Base-by-base conservation (phyloP, 2,797 vertebrate species). In the Heterohyrax brucei region DNA sequence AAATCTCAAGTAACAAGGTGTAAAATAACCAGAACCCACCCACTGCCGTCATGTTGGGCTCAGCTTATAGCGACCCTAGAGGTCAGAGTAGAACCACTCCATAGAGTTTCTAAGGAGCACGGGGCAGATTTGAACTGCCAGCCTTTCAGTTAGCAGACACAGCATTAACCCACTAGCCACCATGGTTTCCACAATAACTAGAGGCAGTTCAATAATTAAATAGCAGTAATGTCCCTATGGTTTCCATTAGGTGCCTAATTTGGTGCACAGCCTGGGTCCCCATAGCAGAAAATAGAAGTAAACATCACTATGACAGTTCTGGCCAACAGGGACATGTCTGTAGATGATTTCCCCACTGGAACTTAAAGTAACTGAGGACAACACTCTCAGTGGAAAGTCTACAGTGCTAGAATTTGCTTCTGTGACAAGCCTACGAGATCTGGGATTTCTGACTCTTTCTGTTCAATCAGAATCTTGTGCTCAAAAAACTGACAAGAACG, bases 141-240 rank as follows among this genome's bases (percentile, higher is more conserved):
- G 39, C 39, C 39, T 39, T 39, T 39, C 39, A 39, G 39, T 39
- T 39, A 39, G 39, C 39, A 39, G 39, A 39, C 39, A 39, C 39
- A 39, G 39, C 39, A 39, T 39, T 39, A 39, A 39, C 39, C 39
- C 39, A 39, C 39, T 39, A 39, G 39, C 39, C 39, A 39, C 39
- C 39, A 39, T 39, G 39, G 39, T 39, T 39, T 39, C 39, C 39
- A 39, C 2, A 39, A 39, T 90, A 94, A 94, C 7, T 73, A 21
- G n/a, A 90, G 75, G 80, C 48, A 28, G 59, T 87, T 96, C 87
- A 95, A 92, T 95, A 92, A 97, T 96, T 97, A 91, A 92, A 64
- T 86, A 92, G 72, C 80, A 91, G 87, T 80, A 30, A 61, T 21
- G 9, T 89, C 96, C 92, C 92, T 7, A 4, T 12, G 85, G 92